Base-by-base conservation (phyloP, 1,140 invertebrate genomes). In the Cecropterus lyciades region DNA sequence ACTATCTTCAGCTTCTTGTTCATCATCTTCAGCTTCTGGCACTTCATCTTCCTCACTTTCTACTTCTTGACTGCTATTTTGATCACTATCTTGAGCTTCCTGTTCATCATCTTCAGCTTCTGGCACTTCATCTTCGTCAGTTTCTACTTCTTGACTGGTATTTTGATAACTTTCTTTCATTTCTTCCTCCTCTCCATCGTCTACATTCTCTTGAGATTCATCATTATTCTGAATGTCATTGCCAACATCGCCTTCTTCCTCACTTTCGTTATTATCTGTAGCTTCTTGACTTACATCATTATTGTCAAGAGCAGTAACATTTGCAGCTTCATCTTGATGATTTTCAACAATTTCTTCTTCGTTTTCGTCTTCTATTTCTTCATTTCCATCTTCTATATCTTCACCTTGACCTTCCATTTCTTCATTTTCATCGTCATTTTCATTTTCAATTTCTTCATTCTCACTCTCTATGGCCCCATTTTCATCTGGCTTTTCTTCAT, bases 51-150 rank as follows among this genome's bases (percentile, higher is more conserved):
- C 64, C 11, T 65, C 46, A 42, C 53, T 24, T 17, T 46, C 45
- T 46, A n/a, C n/a, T n/a, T n/a, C n/a, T n/a, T n/a, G n/a, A n/a
- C n/a, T n/a, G n/a, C n/a, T n/a, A n/a, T n/a, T n/a, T n/a, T 24
- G 20, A 3, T 65, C 40, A 17, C 17, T 11, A 6, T 52, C 16
- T 59, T 55, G 27, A 13, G 55, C 9, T 37, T 59, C 55, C 6
- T 40, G 3, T 43, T 67, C 57, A 42, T 62, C 17, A n/a, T 33
- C 49, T n/a, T 63, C 60, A 24, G 16, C 66, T 13, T 43, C 40
- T 52, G 42, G 20, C 6, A 33, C 14, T 30, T 49, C 67, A 66
- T 70, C 45, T 15, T 73, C 66, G 2, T 55, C 45, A 60, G 37
- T 55, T 7, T 67, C 63, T 46, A 52, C 15, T 24, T 63, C 42